These are phyloP conservation scores for Frankliniella intonsa DNA, from an alignment of 2,888 invertebrate species.

Conservation along the genomic window DNA sequence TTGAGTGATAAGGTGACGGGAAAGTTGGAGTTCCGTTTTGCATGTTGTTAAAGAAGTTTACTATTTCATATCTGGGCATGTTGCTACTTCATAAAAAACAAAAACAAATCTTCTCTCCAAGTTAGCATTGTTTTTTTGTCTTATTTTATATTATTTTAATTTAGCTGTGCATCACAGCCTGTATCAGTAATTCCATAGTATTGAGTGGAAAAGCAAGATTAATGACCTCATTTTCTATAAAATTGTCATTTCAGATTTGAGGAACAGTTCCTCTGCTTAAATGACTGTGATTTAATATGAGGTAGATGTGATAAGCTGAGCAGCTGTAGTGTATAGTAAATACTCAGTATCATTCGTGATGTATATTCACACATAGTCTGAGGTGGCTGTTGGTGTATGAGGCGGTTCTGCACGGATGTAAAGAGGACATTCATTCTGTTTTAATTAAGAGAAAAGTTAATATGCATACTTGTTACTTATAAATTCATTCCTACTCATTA, in stretches of 20 bases:
- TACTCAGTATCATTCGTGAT: not conserved
- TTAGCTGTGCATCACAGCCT: not conserved
- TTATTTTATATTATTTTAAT: not conserved
- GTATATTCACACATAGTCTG: conserved; percentile 7
- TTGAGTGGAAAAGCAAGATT: not conserved
- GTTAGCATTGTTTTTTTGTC: not conserved
- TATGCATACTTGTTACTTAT: not conserved
- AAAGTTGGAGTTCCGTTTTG: not conserved
- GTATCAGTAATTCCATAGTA: not conserved
- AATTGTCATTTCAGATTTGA: not conserved
- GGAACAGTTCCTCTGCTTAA: not conserved
- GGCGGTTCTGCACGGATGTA: not conserved
- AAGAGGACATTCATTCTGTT: not conserved
- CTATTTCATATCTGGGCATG: too few species aligned
- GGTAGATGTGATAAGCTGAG: conserved; percentile 4
- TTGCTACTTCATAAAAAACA: too few species aligned
- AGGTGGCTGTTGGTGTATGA: not conserved
- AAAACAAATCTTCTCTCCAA: too few species aligned
- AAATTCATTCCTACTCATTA: too few species aligned
- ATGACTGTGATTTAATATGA: not conserved
- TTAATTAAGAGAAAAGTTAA: not conserved
- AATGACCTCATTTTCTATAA: not conserved
- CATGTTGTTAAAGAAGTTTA: not conserved
- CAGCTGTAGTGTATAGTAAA: not conserved
- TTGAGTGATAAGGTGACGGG: not conserved